phyloP scores from a whole-genome alignment of 2,888 invertebrate genomes.

The Dynastes grantii region DNA sequence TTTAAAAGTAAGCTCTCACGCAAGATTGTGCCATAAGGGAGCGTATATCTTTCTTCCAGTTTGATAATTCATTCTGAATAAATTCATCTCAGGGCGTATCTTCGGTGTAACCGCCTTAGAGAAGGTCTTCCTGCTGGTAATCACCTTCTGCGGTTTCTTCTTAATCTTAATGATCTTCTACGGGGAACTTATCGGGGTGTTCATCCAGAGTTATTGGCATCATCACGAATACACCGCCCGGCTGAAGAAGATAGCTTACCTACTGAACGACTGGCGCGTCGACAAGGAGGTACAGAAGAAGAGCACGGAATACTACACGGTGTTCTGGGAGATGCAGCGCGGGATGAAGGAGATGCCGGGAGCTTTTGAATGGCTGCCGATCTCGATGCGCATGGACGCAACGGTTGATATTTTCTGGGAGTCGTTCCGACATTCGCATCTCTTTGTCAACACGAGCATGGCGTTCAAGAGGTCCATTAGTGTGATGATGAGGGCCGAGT shows the following conservation, averaged over 20 bases:
- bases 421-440: conserved; percentile 72
- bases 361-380: conserved; percentile 69
- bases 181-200: conserved; percentile 52
- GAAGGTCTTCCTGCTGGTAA: conserved; percentile 37
- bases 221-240: conserved; percentile 51
- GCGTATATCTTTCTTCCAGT: too few relatives aligned
- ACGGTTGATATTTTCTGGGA: conserved; percentile 73
- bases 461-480: conserved; percentile 72
- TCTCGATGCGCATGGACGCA: conserved; percentile 73
- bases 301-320: conserved; percentile 69
- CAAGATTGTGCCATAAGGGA: too few relatives aligned
- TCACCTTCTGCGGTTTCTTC: conserved; percentile 51
- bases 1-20: too few relatives aligned
- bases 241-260: conserved; percentile 50
- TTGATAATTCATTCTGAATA: background rate
- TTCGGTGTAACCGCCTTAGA: conserved; percentile 42
- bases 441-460: conserved; percentile 72
- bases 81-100: conserved; percentile 14
- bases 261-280: conserved; percentile 52
- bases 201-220: conserved; percentile 47
- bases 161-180: conserved; percentile 53
- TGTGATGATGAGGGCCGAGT: conserved; percentile 72
- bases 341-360: conserved; percentile 71
- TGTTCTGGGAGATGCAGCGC: conserved; percentile 73
- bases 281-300: conserved; percentile 48